A percentile compares a stretch with the other conserved stretches of the same genome.
Evolutionary conservation across 2,797 vertebrate species (phyloP).

Genomic region (Catostomus latipinnis): DNA sequence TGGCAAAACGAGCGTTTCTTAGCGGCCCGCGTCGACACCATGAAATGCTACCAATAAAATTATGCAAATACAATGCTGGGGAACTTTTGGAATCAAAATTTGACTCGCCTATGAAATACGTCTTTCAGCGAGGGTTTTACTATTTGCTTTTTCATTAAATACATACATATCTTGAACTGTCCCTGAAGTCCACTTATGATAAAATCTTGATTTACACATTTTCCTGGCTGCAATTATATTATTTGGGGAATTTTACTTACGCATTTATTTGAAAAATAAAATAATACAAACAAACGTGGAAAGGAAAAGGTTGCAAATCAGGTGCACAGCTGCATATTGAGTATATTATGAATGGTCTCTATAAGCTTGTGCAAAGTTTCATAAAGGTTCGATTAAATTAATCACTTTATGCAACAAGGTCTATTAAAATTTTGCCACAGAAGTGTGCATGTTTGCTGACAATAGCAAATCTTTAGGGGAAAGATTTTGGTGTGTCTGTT

Average conservation of each 20-base stretch:
- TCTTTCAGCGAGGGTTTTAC: constrained; percentile 28
- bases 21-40: constrained; percentile 41
- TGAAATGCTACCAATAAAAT: constrained; percentile 39
- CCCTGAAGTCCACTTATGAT: constrained; percentile 5
- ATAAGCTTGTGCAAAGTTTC: too few species aligned
- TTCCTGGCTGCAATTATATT: constrained; percentile 26
- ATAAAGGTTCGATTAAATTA: too few species aligned
- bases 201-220: constrained; percentile 20
- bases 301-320: too few species aligned
- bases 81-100: constrained; percentile 16
- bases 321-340: not conserved
- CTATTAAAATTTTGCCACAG: too few species aligned
- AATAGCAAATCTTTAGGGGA: too few species aligned
- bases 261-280: too few species aligned
- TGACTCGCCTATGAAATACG: constrained; percentile 16
- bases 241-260: not conserved
- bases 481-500: too few species aligned
- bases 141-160: constrained; percentile 23
- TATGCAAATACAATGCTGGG: constrained; percentile 51
- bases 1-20: constrained; percentile 67
- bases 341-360: not conserved
- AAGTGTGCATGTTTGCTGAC: too few species aligned
- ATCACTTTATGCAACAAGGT: too few species aligned
- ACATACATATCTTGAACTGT: constrained; percentile 9
- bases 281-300: too few species aligned